Evolutionary conservation across 2,113 vertebrate genomes (phyloP), one percentile per base, ranked within the genome.

Genomic region (Prolemur simus): DNA sequence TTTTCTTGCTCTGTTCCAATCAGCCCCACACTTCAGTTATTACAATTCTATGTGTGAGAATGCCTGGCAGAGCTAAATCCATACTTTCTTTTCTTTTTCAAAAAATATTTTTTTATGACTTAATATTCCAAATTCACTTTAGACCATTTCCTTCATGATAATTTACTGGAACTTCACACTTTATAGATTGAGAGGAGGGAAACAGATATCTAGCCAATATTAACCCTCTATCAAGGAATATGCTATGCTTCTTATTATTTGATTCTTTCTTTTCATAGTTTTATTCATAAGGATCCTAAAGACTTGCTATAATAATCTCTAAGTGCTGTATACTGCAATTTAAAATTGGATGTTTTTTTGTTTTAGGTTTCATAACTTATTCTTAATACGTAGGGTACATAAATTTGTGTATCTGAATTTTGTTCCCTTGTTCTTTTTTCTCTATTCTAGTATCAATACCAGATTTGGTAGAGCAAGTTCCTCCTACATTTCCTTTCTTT

Each of bases 91-190:
- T n/a, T 84, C 47, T 76, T 58, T 89, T 3, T 27, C 29, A 71
- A 83, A 71, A 87, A 68, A 6, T 7, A 29, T 29, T 6, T 6
- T 15, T 84, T 83, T 42, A 88, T 86, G 54, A 82, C 34, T 69
- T 81, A 52, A 32, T 32, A 78, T 95, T 96, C 76, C 23, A 97
- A 15, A 68, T 81, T 87, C 45, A 34, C 80, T 49, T 56, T 82
- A 39, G 39, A 88, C 18, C 42, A 34, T 89, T 82, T 86, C 32
- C 18, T 39, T 85, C 25, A 23, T 54, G 58, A n/a, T 54, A 73
- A 42, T 12, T 89, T 60, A 4, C 34, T 89, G 37, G 39, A 80
- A 76, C 4, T 2, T 89, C 29, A 32, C 5, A 17, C 73, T 58
- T 71, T 88, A 64, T 52, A 64, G 76, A 69, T 25, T 45, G 32